Evolutionary conservation across 1,140 invertebrate species (phyloP).

Genomic region (Diabrotica undecimpunctata): DNA sequence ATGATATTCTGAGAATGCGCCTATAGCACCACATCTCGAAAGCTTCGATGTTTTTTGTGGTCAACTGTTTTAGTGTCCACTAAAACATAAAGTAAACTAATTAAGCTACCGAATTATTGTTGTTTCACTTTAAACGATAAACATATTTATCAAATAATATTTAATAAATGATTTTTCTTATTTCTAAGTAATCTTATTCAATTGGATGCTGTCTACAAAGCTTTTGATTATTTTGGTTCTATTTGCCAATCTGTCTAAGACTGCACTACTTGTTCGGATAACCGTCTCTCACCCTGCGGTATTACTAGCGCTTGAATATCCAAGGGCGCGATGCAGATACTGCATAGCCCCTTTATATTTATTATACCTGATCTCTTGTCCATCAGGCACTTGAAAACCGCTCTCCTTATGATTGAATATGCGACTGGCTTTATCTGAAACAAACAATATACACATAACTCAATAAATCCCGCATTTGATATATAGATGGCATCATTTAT

Average conservation of each 20-base stretch:
- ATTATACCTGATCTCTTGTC: conserved; percentile 47
- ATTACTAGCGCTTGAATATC: conserved; percentile 24
- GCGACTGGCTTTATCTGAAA: conserved; percentile 51
- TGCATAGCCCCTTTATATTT: conserved; percentile 45
- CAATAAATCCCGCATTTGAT: no score
- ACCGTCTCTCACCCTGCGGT: conserved; percentile 29
- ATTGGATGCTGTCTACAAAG: neutral
- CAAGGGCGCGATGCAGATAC: conserved; percentile 38
- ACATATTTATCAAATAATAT: no score
- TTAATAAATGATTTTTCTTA: no score
- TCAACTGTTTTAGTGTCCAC: no score
- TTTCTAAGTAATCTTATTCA: neutral
- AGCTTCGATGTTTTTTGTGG: no score
- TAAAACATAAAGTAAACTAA: no score
- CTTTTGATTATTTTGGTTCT: neutral
- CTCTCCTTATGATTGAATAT: conserved; percentile 66
- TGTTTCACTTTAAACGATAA: no score
- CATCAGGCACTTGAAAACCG: conserved; percentile 56
- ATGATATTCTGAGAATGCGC: no score
- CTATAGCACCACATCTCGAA: no score
- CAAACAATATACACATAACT: conserved; percentile 4
- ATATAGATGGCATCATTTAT: no score
- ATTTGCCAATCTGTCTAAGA: neutral
- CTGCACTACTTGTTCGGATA: conserved; percentile 24
- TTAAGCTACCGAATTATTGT: no score